Percentiles rank a stretch among this genome's conserved stretches.
These are phyloP conservation scores for Philotrypesis tridentata DNA, from an alignment of 1,140 invertebrate species.

Conservation along the genomic window DNA sequence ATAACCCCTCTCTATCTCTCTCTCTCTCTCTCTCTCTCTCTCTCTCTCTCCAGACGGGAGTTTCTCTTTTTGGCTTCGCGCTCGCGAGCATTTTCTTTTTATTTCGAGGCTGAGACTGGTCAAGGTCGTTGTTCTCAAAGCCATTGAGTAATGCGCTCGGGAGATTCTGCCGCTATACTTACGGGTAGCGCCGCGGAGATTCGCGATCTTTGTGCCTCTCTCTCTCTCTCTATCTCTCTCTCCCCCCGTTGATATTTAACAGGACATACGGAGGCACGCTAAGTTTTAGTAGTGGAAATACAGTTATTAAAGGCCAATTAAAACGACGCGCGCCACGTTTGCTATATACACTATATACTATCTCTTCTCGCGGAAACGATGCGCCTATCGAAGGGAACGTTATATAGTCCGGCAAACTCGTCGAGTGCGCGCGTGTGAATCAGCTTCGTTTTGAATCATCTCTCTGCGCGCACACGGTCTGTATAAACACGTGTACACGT, in stretches of 20 bases:
- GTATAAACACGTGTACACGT: not conserved
- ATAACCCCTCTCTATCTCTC: not conserved
- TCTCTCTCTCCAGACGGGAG: not conserved
- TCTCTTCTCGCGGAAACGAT: not conserved
- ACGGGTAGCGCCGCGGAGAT: not conserved
- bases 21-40: not conserved
- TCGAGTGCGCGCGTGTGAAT: not conserved
- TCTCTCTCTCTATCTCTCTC: too few species aligned
- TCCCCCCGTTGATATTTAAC: too few species aligned
- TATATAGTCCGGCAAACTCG: not conserved
- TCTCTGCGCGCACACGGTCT: not conserved
- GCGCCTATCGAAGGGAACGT: not conserved
- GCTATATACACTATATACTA: not conserved
- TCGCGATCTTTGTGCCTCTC: not conserved
- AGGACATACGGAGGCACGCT: not conserved
- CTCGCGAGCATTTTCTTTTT: not conserved
- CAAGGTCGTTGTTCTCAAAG: not conserved
- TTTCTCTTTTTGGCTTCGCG: not conserved
- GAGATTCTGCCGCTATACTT: too few species aligned
- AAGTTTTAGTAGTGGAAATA: not conserved
- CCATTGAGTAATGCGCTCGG: not conserved
- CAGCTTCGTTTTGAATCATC: not conserved
- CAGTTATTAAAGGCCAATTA: not conserved
- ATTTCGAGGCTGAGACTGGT: not conserved
- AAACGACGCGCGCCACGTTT: not conserved